Percentiles rank a stretch among this genome's conserved stretches.
Evolutionary conservation across 2,888 invertebrate species (phyloP).

Genomic region (Argyra leucocephala): DNA sequence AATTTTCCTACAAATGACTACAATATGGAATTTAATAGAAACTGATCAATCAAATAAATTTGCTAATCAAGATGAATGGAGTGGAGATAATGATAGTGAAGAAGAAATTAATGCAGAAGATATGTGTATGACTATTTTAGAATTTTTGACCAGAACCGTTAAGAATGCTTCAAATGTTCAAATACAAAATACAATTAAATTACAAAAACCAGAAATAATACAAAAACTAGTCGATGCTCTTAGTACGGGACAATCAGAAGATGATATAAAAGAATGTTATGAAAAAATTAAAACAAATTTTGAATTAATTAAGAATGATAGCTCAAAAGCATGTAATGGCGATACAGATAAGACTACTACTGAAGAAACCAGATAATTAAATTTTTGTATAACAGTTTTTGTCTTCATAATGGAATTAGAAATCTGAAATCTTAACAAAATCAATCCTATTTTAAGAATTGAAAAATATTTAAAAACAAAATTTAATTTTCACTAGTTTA

Average conservation of each 20-base stretch:
- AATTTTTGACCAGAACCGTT: slow-evolving; percentile 29
- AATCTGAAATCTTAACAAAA: no score
- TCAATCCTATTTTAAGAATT: no score
- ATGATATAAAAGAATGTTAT: slow-evolving; percentile 28
- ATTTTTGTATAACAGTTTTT: no score
- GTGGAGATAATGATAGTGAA: slow-evolving; percentile 27
- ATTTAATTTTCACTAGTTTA: no score
- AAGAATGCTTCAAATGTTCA: slow-evolving; percentile 27
- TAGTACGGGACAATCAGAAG: slow-evolving; percentile 26
- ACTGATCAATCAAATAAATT: slow-evolving; percentile 25
- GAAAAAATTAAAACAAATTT: slow-evolving; percentile 26
- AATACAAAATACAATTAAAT: slow-evolving; percentile 23
- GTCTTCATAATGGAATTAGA: no score
- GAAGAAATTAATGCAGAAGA: slow-evolving; percentile 28
- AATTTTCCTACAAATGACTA: slow-evolving; percentile 33
- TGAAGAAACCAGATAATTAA: not conserved
- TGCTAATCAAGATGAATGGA: slow-evolving; percentile 19
- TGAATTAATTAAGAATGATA: slow-evolving; percentile 5
- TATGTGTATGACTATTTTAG: slow-evolving; percentile 30
- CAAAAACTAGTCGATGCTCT: slow-evolving; percentile 26
- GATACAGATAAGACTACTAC: not conserved
- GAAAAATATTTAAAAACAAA: no score
- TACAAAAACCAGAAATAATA: slow-evolving; percentile 24
- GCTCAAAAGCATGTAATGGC: not conserved
- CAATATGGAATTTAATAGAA: slow-evolving; percentile 33